A percentile compares a stretch with the other conserved stretches of the same genome.
Conservation (phyloP, 2,113 vertebrate species). For the Chloebia gouldiae region DNA sequence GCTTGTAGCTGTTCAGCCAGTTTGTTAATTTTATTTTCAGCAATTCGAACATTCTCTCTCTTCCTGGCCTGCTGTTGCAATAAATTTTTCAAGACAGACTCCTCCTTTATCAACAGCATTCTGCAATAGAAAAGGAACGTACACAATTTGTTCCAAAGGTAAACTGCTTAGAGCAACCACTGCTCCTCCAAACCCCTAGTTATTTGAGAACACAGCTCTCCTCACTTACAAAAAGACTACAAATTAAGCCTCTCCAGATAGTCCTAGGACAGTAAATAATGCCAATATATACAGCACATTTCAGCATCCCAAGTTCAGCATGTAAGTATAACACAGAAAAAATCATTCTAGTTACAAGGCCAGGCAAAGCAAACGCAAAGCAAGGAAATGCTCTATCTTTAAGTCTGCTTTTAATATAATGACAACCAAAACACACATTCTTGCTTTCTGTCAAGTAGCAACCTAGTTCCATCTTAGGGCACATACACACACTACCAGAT, state of each 20-base stretch:
- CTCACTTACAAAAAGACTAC: background rate
- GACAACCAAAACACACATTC: background rate
- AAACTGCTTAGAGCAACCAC: background rate
- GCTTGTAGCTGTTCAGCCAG: constrained; percentile 92
- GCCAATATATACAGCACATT: background rate
- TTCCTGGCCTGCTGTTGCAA: constrained; percentile 92
- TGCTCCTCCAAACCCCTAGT: background rate
- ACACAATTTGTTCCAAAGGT: background rate
- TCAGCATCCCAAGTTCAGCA: background rate
- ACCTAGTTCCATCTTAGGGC: background rate
- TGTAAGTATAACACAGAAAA: background rate
- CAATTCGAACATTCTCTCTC: constrained; percentile 86
- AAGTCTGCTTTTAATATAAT: background rate
- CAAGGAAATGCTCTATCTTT: background rate
- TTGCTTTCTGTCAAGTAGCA: background rate
- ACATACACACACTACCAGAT: background rate
- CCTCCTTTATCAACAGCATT: constrained; percentile 88
- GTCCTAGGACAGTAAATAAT: background rate
- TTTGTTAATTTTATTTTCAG: constrained; percentile 87
- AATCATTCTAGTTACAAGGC: background rate
- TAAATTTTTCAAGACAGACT: constrained; percentile 86
- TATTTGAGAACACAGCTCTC: background rate
- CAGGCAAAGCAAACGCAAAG: background rate
- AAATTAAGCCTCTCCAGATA: background rate
- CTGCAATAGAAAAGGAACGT: constrained; percentile 55